phyloP scores from a whole-genome alignment of 2,888 invertebrate species.

The Clusia tigrina region DNA sequence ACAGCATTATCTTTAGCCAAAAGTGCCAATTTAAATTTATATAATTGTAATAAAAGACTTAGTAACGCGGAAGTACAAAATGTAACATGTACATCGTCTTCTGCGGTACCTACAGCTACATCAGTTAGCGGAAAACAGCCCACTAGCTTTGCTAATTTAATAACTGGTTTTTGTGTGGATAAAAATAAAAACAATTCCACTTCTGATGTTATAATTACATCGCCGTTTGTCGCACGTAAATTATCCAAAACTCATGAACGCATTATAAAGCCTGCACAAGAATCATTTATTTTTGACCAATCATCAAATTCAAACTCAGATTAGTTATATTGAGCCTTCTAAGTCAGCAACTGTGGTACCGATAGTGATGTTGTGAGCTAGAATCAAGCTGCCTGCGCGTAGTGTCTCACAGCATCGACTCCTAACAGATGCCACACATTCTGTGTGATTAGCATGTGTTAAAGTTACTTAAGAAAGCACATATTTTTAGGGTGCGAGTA shows the following conservation, averaged over 20 bases:
- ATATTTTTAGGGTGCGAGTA: too few species aligned
- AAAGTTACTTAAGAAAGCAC: too few species aligned
- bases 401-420: too few species aligned
- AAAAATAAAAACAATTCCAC: too few species aligned
- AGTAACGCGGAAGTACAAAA: conserved; percentile 21
- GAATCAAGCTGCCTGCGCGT: too few species aligned
- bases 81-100: conserved; percentile 26
- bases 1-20: conserved; percentile 30
- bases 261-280: not conserved
- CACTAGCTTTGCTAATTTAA: conserved; percentile 49
- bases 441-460: too few species aligned
- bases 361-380: too few species aligned
- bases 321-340: not conserved
- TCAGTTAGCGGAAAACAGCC: conserved; percentile 40
- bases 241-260: not conserved
- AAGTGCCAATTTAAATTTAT: conserved; percentile 37
- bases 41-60: conserved; percentile 38
- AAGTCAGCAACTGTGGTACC: conserved; percentile 27
- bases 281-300: conserved; percentile 42
- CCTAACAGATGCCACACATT: too few species aligned
- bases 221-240: conserved; percentile 8
- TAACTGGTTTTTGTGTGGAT: conserved; percentile 33
- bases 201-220: not conserved
- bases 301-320: conserved; percentile 40
- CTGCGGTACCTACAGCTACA: conserved; percentile 14